Percentiles rank a stretch among this genome's conserved stretches.
These are phyloP conservation scores for Eptesicus fuscus DNA, from an alignment of 2,113 vertebrate genomes.

Conservation along the genomic window DNA sequence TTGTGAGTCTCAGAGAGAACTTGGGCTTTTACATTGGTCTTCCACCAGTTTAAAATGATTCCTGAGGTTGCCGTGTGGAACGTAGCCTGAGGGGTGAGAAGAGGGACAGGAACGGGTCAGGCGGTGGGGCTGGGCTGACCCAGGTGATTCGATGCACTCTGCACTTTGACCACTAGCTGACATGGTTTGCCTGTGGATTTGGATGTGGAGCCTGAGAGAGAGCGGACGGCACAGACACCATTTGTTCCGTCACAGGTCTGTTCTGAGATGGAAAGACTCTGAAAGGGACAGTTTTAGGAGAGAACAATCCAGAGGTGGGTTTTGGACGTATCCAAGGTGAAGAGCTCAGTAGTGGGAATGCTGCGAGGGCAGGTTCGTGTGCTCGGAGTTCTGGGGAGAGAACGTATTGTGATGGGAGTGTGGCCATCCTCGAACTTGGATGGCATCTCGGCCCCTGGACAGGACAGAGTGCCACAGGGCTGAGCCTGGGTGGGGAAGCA, in stretches of 20 bases:
- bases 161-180: rapidly evolving
- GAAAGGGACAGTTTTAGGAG: background rate
- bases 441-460: rapidly evolving
- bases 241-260: background rate
- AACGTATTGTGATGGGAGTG: rapidly evolving
- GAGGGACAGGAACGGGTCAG: background rate
- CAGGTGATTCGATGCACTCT: rapidly evolving
- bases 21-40: background rate
- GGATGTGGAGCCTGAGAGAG: background rate
- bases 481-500: rapidly evolving
- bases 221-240: rapidly evolving
- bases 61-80: background rate
- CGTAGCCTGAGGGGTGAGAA: background rate
- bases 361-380: rapidly evolving
- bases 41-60: background rate
- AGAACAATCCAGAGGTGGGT: background rate
- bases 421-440: rapidly evolving
- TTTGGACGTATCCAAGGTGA: rapidly evolving
- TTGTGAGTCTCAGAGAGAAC: background rate
- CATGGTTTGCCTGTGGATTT: background rate
- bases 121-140: background rate
- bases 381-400: rapidly evolving
- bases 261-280: background rate
- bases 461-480: background rate
- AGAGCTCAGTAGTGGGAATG: rapidly evolving